These are phyloP conservation scores for Lithophane ornitopus DNA, from an alignment of 2,888 invertebrate species.

Conservation along the genomic window DNA sequence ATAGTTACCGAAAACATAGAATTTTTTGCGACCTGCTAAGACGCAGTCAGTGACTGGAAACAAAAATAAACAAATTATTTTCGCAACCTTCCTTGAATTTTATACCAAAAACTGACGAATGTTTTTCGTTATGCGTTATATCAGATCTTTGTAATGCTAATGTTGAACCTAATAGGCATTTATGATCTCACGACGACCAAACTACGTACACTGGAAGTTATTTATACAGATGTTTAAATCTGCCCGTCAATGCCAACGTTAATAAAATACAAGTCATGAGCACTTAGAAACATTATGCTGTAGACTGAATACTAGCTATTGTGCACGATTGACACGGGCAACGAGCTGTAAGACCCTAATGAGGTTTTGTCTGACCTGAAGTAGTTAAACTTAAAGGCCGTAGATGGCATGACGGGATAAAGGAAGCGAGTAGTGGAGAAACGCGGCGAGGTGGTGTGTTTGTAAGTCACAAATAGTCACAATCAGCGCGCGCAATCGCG, in stretches of 20 bases:
- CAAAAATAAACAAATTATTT: constrained; percentile 41
- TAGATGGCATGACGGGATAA: constrained; percentile 72
- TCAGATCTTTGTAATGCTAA: constrained; percentile 60
- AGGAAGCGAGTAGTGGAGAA: constrained; percentile 61
- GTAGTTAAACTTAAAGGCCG: constrained; percentile 64
- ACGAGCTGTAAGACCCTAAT: constrained; percentile 57
- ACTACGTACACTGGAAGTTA: constrained; percentile 54
- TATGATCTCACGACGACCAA: constrained; percentile 62
- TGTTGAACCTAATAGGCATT: constrained; percentile 58
- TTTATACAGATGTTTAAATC: constrained; percentile 71
- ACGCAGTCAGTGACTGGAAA: constrained; percentile 49
- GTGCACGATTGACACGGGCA: constrained; percentile 48
- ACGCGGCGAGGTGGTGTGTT: constrained; percentile 55
- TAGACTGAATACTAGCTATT: constrained; percentile 32
- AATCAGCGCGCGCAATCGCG: constrained; percentile 73
- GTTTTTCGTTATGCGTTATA: constrained; percentile 47
- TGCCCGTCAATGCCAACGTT: constrained; percentile 69
- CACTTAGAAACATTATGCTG: constrained; percentile 40
- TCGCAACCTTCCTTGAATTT: constrained; percentile 46
- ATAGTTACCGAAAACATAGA: constrained; percentile 20
- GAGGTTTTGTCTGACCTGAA: constrained; percentile 60
- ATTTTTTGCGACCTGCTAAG: constrained; percentile 41
- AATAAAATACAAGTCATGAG: constrained; percentile 62
- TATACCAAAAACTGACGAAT: constrained; percentile 45
- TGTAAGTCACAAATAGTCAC: constrained; percentile 66